These are phyloP conservation scores for Ploceus nigricollis DNA, from an alignment of 2,113 vertebrate species.

Conservation along the genomic window DNA sequence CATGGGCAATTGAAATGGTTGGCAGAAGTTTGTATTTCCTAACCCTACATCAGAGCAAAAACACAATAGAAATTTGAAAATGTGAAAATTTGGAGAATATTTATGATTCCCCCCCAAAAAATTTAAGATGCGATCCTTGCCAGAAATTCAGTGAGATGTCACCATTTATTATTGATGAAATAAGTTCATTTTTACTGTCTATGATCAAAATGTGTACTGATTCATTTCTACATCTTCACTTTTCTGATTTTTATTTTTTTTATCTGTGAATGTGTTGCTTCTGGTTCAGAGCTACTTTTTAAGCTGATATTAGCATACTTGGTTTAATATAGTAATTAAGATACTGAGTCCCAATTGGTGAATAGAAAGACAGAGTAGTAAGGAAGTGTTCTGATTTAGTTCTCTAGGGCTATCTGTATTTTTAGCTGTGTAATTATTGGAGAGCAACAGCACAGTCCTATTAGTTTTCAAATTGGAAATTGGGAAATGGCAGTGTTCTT, in stretches of 20 bases:
- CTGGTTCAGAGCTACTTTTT: neutral
- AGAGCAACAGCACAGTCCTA: neutral
- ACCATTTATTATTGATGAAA: neutral
- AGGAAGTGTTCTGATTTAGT: neutral
- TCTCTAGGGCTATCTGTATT: neutral
- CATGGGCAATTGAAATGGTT: neutral
- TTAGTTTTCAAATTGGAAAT: neutral
- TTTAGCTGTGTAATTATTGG: neutral
- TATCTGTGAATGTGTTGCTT: neutral
- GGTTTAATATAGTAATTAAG: neutral
- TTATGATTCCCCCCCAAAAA: neutral
- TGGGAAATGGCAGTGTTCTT: neutral
- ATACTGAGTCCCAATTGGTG: neutral
- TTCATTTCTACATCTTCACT: neutral
- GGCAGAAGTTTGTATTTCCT: neutral
- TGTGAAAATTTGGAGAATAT: neutral
- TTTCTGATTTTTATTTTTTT: neutral
- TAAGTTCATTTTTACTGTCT: neutral
- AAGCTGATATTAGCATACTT: neutral
- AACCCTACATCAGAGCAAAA: neutral
- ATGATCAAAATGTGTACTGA: neutral
- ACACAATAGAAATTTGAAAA: neutral
- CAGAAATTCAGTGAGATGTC: neutral
- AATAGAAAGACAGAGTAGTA: neutral
- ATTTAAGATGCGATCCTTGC: neutral